These are phyloP conservation scores for Amphiura filiformis DNA, from an alignment of 35 echinoderm and acorn worm genomes.

Conservation along the genomic window DNA sequence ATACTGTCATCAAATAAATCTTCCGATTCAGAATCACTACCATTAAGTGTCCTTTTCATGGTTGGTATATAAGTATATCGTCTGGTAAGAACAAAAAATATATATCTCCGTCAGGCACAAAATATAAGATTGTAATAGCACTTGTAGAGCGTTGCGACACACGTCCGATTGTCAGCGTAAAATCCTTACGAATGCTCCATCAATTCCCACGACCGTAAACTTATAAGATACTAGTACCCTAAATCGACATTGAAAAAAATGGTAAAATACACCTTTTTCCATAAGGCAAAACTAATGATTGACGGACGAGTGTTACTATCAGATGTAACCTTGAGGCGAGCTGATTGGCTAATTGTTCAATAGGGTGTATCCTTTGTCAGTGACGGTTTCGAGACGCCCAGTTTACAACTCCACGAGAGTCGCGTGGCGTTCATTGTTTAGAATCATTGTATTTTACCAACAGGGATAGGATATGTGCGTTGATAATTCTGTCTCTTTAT, in stretches of 20 bases:
- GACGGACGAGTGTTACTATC: neutral
- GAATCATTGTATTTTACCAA: neutral
- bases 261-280: neutral
- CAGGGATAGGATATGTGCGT: neutral
- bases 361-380: neutral
- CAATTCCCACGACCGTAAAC: neutral
- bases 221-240: neutral
- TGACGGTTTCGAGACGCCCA: neutral
- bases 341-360: neutral
- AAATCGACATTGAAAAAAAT: neutral
- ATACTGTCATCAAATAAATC: conserved; percentile 69
- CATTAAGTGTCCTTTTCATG: conserved; percentile 45
- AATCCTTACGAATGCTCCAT: neutral
- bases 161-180: neutral
- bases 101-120: neutral
- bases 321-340: neutral
- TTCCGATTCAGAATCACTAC: conserved; percentile 59
- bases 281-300: neutral
- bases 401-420: neutral
- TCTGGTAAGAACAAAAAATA: neutral
- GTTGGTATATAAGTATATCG: neutral
- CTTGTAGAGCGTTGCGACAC: neutral
- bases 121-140: neutral
- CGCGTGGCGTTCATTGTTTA: neutral
- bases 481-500: too few species aligned